Evolutionary conservation across 2,113 vertebrate genomes (phyloP).

Genomic region (Poecilia latipinna): DNA sequence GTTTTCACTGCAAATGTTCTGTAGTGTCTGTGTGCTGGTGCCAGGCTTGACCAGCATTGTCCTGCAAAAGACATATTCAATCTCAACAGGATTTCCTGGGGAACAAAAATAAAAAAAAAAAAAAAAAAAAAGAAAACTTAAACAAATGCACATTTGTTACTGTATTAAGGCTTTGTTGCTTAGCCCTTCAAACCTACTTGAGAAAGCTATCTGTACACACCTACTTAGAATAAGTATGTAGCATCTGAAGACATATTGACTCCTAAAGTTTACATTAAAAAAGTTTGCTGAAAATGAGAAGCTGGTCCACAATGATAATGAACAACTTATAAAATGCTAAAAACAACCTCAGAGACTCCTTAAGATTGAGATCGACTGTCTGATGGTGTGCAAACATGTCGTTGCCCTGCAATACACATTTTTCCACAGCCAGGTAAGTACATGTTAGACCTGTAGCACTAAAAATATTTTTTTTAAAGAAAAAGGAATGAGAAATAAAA

Average conservation of each 20-base stretch:
- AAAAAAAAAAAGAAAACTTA: too few species aligned
- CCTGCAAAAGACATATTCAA: too few species aligned
- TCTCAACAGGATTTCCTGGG: too few species aligned
- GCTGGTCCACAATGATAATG: background rate
- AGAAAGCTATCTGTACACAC: too few species aligned
- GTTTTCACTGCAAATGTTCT: background rate
- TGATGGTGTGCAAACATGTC: background rate
- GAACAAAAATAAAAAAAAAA: too few species aligned
- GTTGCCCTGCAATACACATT: conserved; percentile 1
- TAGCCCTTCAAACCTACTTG: too few species aligned
- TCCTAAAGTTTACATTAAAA: background rate
- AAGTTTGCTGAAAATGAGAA: background rate
- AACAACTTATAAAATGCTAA: background rate
- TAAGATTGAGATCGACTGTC: conserved; percentile 3
- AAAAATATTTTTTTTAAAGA: conserved; percentile 16
- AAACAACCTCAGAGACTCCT: background rate
- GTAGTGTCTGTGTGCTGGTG: too few species aligned
- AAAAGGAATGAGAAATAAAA: conserved; percentile 30
- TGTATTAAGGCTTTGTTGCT: too few species aligned
- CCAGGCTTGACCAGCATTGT: too few species aligned
- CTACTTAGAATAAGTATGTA: background rate
- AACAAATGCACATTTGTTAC: too few species aligned
- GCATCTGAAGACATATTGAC: background rate
- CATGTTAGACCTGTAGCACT: conserved; percentile 12
- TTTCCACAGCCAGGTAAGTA: conserved; percentile 11